Percentiles rank a stretch among this genome's conserved stretches.
These are phyloP conservation scores for Bellardia bayeri DNA, from an alignment of 2,888 invertebrate species.

Conservation along the genomic window DNA sequence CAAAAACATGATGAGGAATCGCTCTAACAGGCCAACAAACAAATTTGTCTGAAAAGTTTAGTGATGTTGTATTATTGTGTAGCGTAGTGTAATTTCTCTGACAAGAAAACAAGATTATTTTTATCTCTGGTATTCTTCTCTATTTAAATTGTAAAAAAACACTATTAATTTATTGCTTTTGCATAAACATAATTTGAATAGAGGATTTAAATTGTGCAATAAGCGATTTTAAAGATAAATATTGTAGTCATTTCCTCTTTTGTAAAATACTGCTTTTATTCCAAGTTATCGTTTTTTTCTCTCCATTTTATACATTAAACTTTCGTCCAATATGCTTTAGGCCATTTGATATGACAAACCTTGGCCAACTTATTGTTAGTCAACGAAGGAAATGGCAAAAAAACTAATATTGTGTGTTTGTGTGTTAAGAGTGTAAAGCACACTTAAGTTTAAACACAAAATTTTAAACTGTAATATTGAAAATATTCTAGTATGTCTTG, in stretches of 20 bases:
- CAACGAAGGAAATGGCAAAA: constrained; percentile 45
- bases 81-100: no score
- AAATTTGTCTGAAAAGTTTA: no score
- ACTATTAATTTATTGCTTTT: no score
- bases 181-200: no score
- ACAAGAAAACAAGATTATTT: no score
- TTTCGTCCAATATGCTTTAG: constrained; percentile 41
- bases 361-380: constrained; percentile 64
- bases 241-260: constrained; percentile 28
- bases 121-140: no score
- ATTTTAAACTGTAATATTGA: not conserved
- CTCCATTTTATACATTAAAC: constrained; percentile 34
- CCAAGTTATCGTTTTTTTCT: not conserved
- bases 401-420: constrained; percentile 20
- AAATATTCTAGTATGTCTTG: no score
- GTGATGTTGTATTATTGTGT: no score
- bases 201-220: constrained; percentile 13
- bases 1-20: no score
- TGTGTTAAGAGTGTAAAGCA: constrained; percentile 17
- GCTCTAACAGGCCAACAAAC: no score
- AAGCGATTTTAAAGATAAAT: constrained; percentile 27
- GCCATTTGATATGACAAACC: constrained; percentile 66
- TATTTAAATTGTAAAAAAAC: no score
- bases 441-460: not conserved
- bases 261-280: constrained; percentile 25